phyloP scores from a whole-genome alignment of 1,140 invertebrate genomes.

The Varroa destructor region DNA sequence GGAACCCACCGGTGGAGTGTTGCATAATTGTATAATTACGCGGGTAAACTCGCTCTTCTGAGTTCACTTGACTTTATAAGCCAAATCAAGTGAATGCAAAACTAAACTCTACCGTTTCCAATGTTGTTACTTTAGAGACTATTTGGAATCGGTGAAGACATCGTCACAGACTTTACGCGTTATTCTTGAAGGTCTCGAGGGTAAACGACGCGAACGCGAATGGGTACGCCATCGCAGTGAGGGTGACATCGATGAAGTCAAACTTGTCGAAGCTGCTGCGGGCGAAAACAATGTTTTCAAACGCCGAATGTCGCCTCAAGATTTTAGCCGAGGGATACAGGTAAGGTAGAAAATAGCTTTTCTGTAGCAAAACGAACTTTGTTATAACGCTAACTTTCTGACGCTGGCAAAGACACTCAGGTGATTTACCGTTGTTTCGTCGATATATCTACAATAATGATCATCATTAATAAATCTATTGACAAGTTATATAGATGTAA shows the following conservation, averaged over 20 bases:
- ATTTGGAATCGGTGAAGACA: conserved; percentile 29
- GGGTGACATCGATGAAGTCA: conserved; percentile 86
- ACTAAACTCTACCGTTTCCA: too few relatives aligned
- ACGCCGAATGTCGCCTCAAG: conserved; percentile 50
- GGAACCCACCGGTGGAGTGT: too few relatives aligned
- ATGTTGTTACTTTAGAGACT: not conserved
- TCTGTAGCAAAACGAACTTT: conserved; percentile 2
- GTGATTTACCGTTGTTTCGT: too few relatives aligned
- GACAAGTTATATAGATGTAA: not conserved
- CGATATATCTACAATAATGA: conserved; percentile 7
- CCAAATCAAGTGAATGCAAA: too few relatives aligned
- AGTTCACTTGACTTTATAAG: too few relatives aligned
- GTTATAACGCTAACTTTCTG: not conserved
- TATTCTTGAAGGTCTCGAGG: conserved; percentile 55
- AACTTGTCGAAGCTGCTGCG: conserved; percentile 82
- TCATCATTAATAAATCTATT: not conserved
- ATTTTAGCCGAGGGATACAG: conserved; percentile 45
- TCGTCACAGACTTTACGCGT: conserved; percentile 49
- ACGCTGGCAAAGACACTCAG: not conserved
- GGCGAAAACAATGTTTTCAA: conserved; percentile 84
- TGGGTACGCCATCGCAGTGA: conserved; percentile 83
- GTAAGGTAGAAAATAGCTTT: too few relatives aligned
- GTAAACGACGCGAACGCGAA: conserved; percentile 79
- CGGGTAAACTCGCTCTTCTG: too few relatives aligned
- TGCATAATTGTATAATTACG: too few relatives aligned